Percentiles rank a stretch among this genome's conserved stretches.
Evolutionary conservation across 2,888 invertebrate genomes (phyloP).

Genomic region (Muschampia staudingeri): DNA sequence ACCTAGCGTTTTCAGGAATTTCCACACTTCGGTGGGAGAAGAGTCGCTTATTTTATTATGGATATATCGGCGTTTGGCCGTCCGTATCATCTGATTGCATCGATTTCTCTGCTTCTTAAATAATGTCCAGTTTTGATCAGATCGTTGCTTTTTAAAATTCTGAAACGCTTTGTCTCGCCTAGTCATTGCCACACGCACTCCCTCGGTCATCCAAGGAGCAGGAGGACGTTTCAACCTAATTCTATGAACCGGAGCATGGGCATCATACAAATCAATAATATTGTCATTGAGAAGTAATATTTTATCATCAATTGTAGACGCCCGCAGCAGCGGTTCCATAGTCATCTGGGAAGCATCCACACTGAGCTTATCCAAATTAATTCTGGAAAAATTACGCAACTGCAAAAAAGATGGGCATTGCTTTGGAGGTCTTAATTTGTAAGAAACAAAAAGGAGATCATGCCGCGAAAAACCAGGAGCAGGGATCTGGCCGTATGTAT

Average conservation of each 20-base stretch:
- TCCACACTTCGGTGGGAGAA: slow-evolving; percentile 34
- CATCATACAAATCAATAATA: slow-evolving; percentile 15
- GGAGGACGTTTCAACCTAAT: slow-evolving; percentile 7
- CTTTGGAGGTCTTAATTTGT: slow-evolving; percentile 12
- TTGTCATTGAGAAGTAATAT: background rate
- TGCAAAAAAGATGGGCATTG: background rate
- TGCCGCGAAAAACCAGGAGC: slow-evolving; percentile 13
- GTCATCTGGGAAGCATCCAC: background rate
- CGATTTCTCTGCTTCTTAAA: slow-evolving; percentile 5
- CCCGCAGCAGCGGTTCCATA: background rate
- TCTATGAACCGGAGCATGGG: slow-evolving; percentile 19
- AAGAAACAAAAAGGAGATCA: slow-evolving; percentile 12
- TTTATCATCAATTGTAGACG: slow-evolving; percentile 29
- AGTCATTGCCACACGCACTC: background rate
- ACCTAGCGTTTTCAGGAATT: slow-evolving; percentile 23
- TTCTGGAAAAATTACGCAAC: slow-evolving; percentile 7
- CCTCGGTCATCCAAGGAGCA: slow-evolving; percentile 14
- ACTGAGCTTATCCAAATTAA: background rate
- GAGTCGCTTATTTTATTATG: slow-evolving; percentile 16
- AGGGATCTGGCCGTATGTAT: background rate
- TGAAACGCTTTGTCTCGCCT: slow-evolving; percentile 15
- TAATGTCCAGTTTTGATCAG: background rate
- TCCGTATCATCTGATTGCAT: background rate
- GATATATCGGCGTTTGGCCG: background rate
- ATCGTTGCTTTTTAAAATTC: slow-evolving; percentile 7